phyloP scores from a whole-genome alignment of 2,797 vertebrate genomes.

The Muscicapa striata region DNA sequence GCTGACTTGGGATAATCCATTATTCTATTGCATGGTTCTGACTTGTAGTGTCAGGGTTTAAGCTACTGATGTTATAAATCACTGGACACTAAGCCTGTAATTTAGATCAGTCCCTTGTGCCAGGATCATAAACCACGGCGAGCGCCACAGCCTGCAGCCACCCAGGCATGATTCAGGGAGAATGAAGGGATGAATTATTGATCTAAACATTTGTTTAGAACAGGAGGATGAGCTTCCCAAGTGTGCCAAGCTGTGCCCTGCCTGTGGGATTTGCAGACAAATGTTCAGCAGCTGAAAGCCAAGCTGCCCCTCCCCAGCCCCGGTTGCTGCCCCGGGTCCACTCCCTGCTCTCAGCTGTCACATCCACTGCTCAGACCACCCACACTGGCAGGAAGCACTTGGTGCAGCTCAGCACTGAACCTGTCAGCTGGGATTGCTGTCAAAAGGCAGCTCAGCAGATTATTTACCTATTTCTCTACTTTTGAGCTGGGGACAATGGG shows the following conservation, averaged over 20 bases:
- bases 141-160: not conserved
- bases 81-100: not conserved
- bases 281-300: slow-evolving; percentile 51
- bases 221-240: not conserved
- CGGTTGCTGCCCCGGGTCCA: not conserved
- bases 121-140: not conserved
- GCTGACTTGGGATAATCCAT: too few species aligned
- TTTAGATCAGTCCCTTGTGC: not conserved
- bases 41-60: not conserved
- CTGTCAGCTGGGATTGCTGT: slow-evolving; percentile 41
- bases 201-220: not conserved
- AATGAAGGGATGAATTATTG: not conserved
- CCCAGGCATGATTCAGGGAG: not conserved
- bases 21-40: not conserved
- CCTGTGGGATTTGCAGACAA: slow-evolving; percentile 35
- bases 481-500: not conserved
- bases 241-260: not conserved
- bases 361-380: slow-evolving; percentile 69
- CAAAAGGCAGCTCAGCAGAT: slow-evolving; percentile 9
- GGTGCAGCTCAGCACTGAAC: slow-evolving; percentile 27
- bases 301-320: slow-evolving; percentile 36
- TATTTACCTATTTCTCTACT: slow-evolving; percentile 50
- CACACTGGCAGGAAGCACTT: slow-evolving; percentile 53
- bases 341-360: slow-evolving; percentile 65
- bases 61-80: not conserved